Conservation (phyloP, 2,888 invertebrate genomes). For the Ctenicera cuprea region DNA sequence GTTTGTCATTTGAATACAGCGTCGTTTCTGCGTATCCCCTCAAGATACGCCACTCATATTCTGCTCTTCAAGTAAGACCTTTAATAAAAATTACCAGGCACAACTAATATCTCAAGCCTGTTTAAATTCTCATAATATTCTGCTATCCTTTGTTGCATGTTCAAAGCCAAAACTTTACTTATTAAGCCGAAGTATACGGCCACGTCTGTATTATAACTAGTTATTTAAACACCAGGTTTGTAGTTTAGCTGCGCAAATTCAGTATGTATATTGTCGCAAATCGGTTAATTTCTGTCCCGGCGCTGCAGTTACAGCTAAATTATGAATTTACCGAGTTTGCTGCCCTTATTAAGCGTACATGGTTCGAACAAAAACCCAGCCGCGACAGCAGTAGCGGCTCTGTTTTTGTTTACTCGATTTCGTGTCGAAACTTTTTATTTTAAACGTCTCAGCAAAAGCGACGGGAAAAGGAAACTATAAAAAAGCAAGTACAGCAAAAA, state of each 20-base stretch:
- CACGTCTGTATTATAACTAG: constrained; percentile 7
- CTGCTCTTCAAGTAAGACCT: not conserved
- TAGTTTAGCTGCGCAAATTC: constrained; percentile 17
- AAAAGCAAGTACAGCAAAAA: constrained; percentile 32
- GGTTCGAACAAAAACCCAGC: not conserved
- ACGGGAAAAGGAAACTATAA: constrained; percentile 17
- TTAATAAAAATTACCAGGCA: not conserved
- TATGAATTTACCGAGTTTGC: constrained; percentile 32
- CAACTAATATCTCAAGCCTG: not conserved
- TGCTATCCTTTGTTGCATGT: not conserved
- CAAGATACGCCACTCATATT: too few species aligned
- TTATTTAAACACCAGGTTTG: constrained; percentile 33
- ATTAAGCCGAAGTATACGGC: constrained; percentile 14
- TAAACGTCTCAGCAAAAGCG: constrained; percentile 21
- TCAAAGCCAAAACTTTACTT: constrained; percentile 9
- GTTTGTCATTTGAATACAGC: too few species aligned
- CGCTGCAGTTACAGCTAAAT: constrained; percentile 23
- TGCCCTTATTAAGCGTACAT: not conserved
- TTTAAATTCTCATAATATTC: not conserved
- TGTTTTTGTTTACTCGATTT: not conserved
- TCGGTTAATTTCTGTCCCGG: constrained; percentile 32
- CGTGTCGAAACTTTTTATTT: not conserved
- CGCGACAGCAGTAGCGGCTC: not conserved
- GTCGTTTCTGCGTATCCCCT: too few species aligned
- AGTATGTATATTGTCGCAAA: constrained; percentile 10